Conservation (phyloP, 2,113 vertebrate genomes). For the Cyprinus carpio region DNA sequence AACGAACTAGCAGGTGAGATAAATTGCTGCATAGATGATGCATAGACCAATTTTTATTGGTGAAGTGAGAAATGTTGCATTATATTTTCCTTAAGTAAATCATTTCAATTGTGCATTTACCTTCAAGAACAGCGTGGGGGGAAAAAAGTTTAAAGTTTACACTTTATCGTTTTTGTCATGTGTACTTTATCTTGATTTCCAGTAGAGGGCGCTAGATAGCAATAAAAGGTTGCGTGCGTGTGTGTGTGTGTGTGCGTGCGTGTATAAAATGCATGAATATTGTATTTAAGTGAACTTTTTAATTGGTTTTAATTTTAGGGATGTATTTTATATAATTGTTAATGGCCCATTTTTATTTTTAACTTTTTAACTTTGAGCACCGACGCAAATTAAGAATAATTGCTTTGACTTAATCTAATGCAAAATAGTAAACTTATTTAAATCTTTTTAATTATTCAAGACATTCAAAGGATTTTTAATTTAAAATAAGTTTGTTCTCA, state of each 20-base stretch:
- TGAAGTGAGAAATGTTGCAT: not conserved
- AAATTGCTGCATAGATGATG: not conserved
- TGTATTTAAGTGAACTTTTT: no score
- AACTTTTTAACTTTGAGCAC: not conserved
- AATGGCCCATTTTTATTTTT: not conserved
- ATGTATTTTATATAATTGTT: not conserved
- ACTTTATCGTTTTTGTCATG: not conserved
- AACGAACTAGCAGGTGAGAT: not conserved
- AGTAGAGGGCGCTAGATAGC: constrained; percentile 3
- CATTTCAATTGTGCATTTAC: not conserved
- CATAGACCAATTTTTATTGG: no score
- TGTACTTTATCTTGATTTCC: not conserved
- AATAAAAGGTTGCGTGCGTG: not conserved
- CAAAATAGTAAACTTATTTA: not conserved
- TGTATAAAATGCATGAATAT: not conserved
- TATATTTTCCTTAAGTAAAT: not conserved
- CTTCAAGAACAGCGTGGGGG: not conserved
- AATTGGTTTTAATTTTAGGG: not conserved
- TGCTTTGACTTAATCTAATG: not conserved
- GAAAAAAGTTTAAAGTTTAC: not conserved
- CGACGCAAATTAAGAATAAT: not conserved
- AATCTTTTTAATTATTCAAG: not conserved
- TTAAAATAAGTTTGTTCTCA: not conserved
- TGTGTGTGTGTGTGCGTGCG: no score
- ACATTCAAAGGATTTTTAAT: not conserved